Conservation (phyloP, 1,140 invertebrate species). For the Sycophaga agraensis region DNA sequence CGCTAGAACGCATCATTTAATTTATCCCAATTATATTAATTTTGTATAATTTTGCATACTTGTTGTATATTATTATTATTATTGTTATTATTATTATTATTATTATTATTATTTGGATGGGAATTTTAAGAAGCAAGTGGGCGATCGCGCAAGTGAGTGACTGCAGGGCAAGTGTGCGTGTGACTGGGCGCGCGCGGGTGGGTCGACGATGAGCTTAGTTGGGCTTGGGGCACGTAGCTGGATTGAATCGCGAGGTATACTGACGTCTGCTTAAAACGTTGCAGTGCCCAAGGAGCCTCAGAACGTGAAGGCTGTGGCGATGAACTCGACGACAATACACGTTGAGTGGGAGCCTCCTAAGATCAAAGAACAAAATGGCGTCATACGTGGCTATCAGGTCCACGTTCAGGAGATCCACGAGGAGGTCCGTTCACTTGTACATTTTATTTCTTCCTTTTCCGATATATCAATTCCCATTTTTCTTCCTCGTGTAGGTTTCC, state of each 20-base stretch:
- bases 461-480: no score
- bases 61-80: not conserved
- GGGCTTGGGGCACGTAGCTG: slow-evolving; percentile 13
- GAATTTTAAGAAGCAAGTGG: slow-evolving; percentile 4
- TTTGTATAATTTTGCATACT: slow-evolving; percentile 1
- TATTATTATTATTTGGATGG: not conserved
- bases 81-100: not conserved
- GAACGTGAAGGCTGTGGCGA: slow-evolving; percentile 79
- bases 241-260: not conserved
- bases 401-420: slow-evolving; percentile 89
- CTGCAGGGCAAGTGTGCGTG: not conserved
- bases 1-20: slow-evolving; percentile 8
- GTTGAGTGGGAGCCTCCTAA: slow-evolving; percentile 90
- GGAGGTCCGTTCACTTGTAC: slow-evolving; percentile 73
- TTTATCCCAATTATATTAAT: slow-evolving; percentile 10
- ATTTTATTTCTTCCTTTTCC: no score
- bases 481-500: no score
- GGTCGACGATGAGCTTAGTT: slow-evolving; percentile 28
- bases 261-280: slow-evolving; percentile 39
- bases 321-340: slow-evolving; percentile 91
- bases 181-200: not conserved
- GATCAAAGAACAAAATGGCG: slow-evolving; percentile 90
- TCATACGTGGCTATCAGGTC: slow-evolving; percentile 95
- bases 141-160: not conserved
- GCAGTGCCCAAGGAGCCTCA: slow-evolving; percentile 95